Evolutionary conservation across 2,888 invertebrate species (phyloP).

Genomic region (Corbicula japonica): DNA sequence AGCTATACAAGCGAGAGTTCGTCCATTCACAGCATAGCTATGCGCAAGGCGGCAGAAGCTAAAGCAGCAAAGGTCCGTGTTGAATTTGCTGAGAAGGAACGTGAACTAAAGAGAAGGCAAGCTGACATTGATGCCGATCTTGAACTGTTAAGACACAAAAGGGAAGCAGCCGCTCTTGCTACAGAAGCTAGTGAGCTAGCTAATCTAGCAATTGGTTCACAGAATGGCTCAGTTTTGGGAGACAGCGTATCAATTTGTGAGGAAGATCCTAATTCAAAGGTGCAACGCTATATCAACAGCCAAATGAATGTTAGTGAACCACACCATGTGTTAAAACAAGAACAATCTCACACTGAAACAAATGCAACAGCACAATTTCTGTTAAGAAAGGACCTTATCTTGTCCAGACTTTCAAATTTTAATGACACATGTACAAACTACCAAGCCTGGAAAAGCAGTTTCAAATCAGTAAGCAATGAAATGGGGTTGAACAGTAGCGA

Average conservation of each 20-base stretch:
- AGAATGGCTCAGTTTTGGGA: constrained; percentile 14
- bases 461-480: constrained; percentile 25
- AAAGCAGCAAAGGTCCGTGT: constrained; percentile 12
- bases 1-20: neutral
- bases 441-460: constrained; percentile 36
- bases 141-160: constrained; percentile 23
- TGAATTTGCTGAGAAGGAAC: constrained; percentile 18
- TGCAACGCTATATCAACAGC: neutral
- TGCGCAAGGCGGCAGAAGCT: neutral
- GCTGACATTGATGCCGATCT: constrained; percentile 16
- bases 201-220: constrained; percentile 2
- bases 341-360: neutral
- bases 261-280: constrained; percentile 9
- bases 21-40: neutral
- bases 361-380: constrained; percentile 28
- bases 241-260: neutral
- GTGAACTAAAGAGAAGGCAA: constrained; percentile 16
- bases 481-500: constrained; percentile 4
- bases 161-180: constrained; percentile 7
- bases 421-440: constrained; percentile 31
- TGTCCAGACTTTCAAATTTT: constrained; percentile 41
- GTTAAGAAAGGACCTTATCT: constrained; percentile 36
- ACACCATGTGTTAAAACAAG: neutral
- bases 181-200: constrained; percentile 20
- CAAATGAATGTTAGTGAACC: neutral